These are phyloP conservation scores for Oplegnathus fasciatus DNA, from an alignment of 2,113 vertebrate genomes.

Conservation along the genomic window DNA sequence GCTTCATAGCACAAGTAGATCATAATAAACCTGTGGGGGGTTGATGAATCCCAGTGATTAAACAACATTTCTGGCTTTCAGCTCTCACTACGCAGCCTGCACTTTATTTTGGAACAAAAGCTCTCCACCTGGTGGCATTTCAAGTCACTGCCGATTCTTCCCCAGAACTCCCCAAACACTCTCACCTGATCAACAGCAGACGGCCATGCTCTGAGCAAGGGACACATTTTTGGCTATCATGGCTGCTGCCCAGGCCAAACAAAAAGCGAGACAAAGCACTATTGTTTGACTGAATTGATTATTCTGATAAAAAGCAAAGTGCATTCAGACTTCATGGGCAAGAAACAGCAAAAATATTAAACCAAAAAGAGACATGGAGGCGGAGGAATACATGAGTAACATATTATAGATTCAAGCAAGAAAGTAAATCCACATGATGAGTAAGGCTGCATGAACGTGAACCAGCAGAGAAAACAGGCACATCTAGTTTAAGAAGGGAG, in stretches of 20 bases:
- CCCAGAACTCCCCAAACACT: slow-evolving; percentile 1
- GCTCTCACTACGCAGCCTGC: not conserved
- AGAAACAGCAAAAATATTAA: not conserved
- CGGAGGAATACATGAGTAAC: not conserved
- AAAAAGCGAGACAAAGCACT: slow-evolving; percentile 22
- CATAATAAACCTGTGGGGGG: not conserved
- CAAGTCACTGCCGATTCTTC: slow-evolving; percentile 15
- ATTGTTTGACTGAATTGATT: slow-evolving; percentile 29
- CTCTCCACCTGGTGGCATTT: slow-evolving; percentile 10
- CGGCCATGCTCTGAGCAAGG: not conserved
- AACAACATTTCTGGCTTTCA: not conserved
- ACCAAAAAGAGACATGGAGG: not conserved
- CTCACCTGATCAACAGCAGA: not conserved
- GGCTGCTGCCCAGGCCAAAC: slow-evolving; percentile 1
- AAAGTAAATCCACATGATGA: not conserved
- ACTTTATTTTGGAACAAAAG: not conserved
- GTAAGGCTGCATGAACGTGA: not conserved
- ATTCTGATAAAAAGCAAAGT: not conserved
- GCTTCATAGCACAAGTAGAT: not conserved
- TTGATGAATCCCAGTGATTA: not conserved
- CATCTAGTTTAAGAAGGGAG: not conserved
- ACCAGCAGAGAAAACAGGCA: not conserved
- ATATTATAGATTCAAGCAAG: not conserved
- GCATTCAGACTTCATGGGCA: not conserved
- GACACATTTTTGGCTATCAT: not conserved